Evolutionary conservation across 2,113 vertebrate species (phyloP).

Genomic region (Corydoras sp.): DNA sequence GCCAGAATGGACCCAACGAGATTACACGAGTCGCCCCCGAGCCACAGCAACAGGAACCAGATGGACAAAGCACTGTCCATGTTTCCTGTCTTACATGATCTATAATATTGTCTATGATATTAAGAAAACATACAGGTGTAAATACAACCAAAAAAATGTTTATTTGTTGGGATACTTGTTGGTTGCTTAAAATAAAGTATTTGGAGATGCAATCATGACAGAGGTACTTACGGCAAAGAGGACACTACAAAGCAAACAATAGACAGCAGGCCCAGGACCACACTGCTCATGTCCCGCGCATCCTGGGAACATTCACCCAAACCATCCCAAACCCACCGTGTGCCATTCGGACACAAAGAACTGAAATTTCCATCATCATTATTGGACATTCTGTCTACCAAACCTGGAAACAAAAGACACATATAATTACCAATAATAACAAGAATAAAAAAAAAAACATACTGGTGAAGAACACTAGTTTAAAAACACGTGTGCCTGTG

Average conservation of each 20-base stretch:
- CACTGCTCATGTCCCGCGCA: conserved; percentile 74
- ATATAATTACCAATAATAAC: background rate
- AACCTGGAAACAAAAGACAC: background rate
- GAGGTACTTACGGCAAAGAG: conserved; percentile 80
- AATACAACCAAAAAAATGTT: background rate
- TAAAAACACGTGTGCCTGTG: too few relatives aligned
- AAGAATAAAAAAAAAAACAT: background rate
- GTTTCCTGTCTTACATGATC: conserved; percentile 79
- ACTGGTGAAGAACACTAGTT: too few relatives aligned
- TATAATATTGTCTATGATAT: conserved; percentile 78
- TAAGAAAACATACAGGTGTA: background rate
- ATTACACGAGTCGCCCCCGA: conserved; percentile 88
- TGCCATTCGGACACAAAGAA: conserved; percentile 75
- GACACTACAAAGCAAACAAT: conserved; percentile 82
- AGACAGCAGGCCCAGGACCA: conserved; percentile 80
- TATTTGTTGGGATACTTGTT: background rate
- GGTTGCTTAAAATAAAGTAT: too few relatives aligned
- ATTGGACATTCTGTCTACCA: conserved; percentile 34
- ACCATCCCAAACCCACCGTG: conserved; percentile 74
- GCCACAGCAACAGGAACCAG: conserved; percentile 91
- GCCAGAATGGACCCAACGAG: conserved; percentile 88
- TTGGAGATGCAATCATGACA: background rate
- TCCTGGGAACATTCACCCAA: conserved; percentile 82
- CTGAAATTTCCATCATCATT: conserved; percentile 62
- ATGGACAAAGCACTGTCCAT: conserved; percentile 90